Conservation (phyloP, 1,140 invertebrate genomes). For the Drosophila mauritiana region DNA sequence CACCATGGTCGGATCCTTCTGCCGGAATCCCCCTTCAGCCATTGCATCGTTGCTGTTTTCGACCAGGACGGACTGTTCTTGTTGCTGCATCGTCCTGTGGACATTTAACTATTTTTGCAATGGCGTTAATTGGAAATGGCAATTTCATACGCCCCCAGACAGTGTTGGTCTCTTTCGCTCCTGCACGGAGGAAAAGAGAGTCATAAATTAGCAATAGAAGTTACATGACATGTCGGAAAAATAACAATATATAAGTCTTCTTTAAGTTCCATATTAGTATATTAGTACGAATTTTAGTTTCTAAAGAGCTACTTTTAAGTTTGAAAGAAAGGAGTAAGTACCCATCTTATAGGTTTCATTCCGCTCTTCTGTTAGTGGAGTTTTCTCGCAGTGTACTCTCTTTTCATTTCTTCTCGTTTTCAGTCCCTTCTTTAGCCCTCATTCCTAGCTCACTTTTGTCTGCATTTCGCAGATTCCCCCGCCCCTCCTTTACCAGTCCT, state of each 20-base stretch:
- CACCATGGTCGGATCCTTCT: constrained; percentile 19
- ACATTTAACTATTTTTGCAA: constrained; percentile 82
- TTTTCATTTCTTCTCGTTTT: too few species aligned
- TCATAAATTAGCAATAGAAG: background rate
- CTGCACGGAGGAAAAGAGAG: constrained; percentile 1
- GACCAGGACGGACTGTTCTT: constrained; percentile 18
- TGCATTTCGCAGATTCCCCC: constrained; percentile 20
- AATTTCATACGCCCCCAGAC: constrained; percentile 72
- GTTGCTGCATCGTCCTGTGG: constrained; percentile 48
- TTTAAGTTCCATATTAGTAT: too few species aligned
- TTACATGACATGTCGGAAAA: too few species aligned
- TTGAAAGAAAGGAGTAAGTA: too few species aligned
- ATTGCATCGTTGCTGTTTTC: constrained; percentile 49
- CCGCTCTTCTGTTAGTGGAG: too few species aligned
- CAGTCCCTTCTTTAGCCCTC: background rate
- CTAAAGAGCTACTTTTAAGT: too few species aligned
- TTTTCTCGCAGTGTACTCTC: background rate
- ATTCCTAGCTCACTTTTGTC: background rate
- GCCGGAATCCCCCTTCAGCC: constrained; percentile 26
- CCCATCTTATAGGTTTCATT: too few species aligned
- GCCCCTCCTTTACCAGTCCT: background rate
- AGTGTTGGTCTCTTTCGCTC: background rate
- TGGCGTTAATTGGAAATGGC: constrained; percentile 83
- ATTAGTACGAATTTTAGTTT: too few species aligned
- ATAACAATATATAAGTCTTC: too few species aligned